Conservation (phyloP, 2,888 invertebrate species). For the Troides helena region DNA sequence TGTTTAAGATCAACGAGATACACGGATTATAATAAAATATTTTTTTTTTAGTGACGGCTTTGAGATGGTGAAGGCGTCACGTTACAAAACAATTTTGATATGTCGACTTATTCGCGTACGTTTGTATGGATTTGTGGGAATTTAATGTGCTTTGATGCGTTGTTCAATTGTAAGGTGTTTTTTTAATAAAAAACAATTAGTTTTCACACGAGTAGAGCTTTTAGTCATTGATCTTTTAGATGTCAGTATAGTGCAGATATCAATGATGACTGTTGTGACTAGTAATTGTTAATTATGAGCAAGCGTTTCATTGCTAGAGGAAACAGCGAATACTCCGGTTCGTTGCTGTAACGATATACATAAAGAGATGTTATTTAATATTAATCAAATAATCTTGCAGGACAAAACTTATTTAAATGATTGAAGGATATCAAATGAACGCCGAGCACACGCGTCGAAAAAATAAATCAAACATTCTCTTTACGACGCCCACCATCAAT, state of each 20-base stretch:
- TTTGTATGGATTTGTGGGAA: conserved; percentile 45
- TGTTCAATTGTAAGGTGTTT: background rate
- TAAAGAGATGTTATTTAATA: background rate
- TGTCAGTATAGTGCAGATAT: no score
- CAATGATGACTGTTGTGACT: no score
- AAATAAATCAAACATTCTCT: conserved; percentile 77
- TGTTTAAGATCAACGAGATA: conserved; percentile 42
- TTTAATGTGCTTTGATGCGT: conserved; percentile 13
- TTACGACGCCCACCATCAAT: conserved; percentile 78
- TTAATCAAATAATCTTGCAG: background rate
- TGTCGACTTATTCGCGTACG: conserved; percentile 57
- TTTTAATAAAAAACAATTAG: background rate
- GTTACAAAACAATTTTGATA: conserved; percentile 73
- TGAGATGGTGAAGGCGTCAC: conserved; percentile 56
- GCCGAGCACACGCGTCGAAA: conserved; percentile 77
- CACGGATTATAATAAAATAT: conserved; percentile 52
- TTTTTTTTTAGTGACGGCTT: conserved; percentile 34
- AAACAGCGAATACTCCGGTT: no score
- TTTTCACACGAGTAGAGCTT: no score
- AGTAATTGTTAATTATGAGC: background rate
- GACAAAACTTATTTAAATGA: conserved; percentile 49
- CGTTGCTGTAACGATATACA: background rate
- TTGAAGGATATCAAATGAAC: conserved; percentile 66
- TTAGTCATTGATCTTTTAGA: no score
- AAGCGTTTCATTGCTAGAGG: background rate